These are phyloP conservation scores for Spodoptera picta DNA, from an alignment of 2,888 invertebrate genomes.

Conservation along the genomic window DNA sequence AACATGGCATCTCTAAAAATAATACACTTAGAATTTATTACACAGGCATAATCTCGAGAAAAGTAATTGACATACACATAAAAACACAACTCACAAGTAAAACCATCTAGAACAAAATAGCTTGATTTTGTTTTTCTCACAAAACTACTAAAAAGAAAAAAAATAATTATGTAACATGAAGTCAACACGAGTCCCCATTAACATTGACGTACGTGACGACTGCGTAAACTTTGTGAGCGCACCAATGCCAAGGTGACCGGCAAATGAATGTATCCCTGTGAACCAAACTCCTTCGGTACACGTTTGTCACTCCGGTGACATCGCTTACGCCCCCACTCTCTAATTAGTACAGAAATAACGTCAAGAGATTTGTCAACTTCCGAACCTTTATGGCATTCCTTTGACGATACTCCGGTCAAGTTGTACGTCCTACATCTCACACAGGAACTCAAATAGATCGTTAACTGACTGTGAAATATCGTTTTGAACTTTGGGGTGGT, in stretches of 20 bases:
- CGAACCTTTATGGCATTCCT: slow-evolving; percentile 83
- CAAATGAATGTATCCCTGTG: slow-evolving; percentile 71
- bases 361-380: slow-evolving; percentile 86
- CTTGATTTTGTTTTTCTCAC: no score
- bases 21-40: neutral
- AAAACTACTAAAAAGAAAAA: slow-evolving; percentile 27
- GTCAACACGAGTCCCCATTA: slow-evolving; percentile 43
- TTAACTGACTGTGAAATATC: slow-evolving; percentile 82
- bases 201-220: slow-evolving; percentile 60
- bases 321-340: slow-evolving; percentile 77
- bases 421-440: slow-evolving; percentile 62
- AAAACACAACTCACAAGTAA: no score
- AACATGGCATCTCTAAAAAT: no score
- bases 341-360: slow-evolving; percentile 88
- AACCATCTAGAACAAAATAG: no score
- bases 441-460: slow-evolving; percentile 78
- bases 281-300: slow-evolving; percentile 60
- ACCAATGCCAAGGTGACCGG: slow-evolving; percentile 58
- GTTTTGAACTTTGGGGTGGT: slow-evolving; percentile 77
- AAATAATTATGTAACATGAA: slow-evolving; percentile 46
- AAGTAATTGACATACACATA: no score
- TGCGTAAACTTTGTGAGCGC: slow-evolving; percentile 51
- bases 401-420: slow-evolving; percentile 72
- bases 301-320: slow-evolving; percentile 75
- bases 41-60: no score